Percentiles rank a stretch among this genome's conserved stretches.
These are phyloP conservation scores for Masnerella sp. DNA, from an alignment of 2,888 invertebrate genomes.

Conservation along the genomic window DNA sequence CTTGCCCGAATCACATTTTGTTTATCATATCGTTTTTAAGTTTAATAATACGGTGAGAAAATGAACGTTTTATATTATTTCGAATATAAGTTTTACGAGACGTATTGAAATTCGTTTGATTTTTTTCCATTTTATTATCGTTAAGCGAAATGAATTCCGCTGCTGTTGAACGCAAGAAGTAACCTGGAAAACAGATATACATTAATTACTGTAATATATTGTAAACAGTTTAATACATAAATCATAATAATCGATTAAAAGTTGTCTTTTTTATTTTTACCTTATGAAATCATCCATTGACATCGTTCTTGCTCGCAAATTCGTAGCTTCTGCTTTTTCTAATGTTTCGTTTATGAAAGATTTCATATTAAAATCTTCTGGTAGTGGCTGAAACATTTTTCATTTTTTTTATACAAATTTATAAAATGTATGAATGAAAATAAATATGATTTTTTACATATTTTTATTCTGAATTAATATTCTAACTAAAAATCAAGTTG, in stretches of 20 bases:
- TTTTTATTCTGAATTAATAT: too few species aligned
- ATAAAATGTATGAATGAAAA: background rate
- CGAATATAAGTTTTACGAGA: background rate
- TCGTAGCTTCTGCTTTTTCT: slow-evolving; percentile 82
- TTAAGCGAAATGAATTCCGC: slow-evolving; percentile 33
- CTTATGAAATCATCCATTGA: slow-evolving; percentile 97
- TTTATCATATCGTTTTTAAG: too few species aligned
- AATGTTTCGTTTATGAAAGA: slow-evolving; percentile 87
- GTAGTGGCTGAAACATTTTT: slow-evolving; percentile 82
- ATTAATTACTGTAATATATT: slow-evolving; percentile 40
- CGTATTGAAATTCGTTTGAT: background rate
- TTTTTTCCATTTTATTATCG: background rate
- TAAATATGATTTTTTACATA: too few species aligned
- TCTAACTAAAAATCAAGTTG: too few species aligned
- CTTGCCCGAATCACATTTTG: slow-evolving; percentile 2
- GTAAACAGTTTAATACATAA: slow-evolving; percentile 45
- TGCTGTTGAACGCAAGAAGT: slow-evolving; percentile 91
- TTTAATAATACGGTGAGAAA: too few species aligned
- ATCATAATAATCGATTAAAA: slow-evolving; percentile 56
- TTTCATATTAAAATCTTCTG: slow-evolving; percentile 90
- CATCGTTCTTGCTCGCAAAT: slow-evolving; percentile 94
- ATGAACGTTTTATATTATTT: background rate
- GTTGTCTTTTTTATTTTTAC: slow-evolving; percentile 74
- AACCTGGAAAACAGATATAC: slow-evolving; percentile 79
- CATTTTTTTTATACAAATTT: background rate